Evolutionary conservation across 2,888 invertebrate genomes (phyloP).

Genomic region (Polietes domitor): DNA sequence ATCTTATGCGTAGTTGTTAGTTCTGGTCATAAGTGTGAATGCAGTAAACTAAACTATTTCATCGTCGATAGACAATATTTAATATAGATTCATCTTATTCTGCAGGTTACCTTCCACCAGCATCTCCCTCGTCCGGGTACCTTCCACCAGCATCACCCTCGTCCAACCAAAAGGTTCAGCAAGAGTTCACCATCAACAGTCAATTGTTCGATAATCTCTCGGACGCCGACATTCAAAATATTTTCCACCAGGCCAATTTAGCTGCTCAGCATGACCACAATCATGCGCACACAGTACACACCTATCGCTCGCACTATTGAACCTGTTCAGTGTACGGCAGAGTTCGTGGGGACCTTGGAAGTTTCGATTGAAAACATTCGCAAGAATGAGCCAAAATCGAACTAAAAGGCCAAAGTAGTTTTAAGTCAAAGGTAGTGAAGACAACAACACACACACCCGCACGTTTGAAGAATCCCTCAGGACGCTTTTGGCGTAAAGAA

Average conservation of each 20-base stretch:
- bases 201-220: conserved; percentile 75
- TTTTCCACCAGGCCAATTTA: conserved; percentile 75
- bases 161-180: conserved; percentile 60
- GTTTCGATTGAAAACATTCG: no score
- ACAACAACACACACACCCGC: no score
- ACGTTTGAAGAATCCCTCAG: no score
- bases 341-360: no score
- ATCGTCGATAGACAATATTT: no score
- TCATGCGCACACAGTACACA: conserved; percentile 60
- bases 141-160: conserved; percentile 72
- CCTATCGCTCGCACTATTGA: conserved; percentile 55
- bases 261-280: conserved; percentile 72
- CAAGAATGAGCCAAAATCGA: no score
- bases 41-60: no score
- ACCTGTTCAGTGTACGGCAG: background rate
- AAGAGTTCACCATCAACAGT: conserved; percentile 67
- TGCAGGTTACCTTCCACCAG: conserved; percentile 75
- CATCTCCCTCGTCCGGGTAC: conserved; percentile 70
- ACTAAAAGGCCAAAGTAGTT: conserved; percentile 53
- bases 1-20: no score
- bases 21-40: no score
- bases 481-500: no score
- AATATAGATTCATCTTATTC: no score
- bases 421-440: background rate
- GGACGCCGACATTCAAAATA: conserved; percentile 76